Evolutionary conservation across 2,113 vertebrate genomes (phyloP), one percentile per base, ranked within the genome.

Genomic region (Solenodon paradoxus): DNA sequence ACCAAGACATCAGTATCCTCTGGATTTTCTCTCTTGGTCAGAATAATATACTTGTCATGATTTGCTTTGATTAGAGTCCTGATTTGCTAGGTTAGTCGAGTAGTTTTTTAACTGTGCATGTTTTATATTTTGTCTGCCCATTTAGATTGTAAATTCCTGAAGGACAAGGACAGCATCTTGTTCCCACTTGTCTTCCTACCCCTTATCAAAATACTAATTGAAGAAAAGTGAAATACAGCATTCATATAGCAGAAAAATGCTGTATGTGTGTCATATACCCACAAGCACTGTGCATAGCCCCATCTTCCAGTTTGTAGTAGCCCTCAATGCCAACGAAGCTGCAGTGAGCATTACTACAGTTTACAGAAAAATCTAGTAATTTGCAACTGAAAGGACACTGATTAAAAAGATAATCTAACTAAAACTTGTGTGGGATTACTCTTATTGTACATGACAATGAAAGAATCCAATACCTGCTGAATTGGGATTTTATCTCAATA

Each of bases 401-500:
- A 63, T 45, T 78, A 80, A 55, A 88, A 81, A 91, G 45, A 92
- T 68, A 68, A 74, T n/a, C 64, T 71, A 79, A 78, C 28, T 59
- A 66, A 82, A 92, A 86, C 64, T 15, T 85, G 12, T 19, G 10
- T 42, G 30, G 40, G 11, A 7, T 88, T 90, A 66, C 49, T 81
- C 90, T 79, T 69, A 64, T 71, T 90, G n/a, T 78, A 95, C 80
- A 45, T 84, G 32, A 49, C 91, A 71, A 72, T 42, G 20, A 93
- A 75, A n/a, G 90, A 88, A 64, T 74, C 15, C 7, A 78, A 45
- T 9, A 87, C 19, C 38, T 71, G 40, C 35, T 94, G 68, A 7
- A 61, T 95, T 94, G n/a, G n/a, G n/a, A n/a, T n/a, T 96, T 78
- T 90, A 47, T 94, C 49, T 90, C 35, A 68, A 28, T 83, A 66